These are phyloP conservation scores for Sminthurides aquaticus DNA, from an alignment of 2,888 invertebrate genomes.

Conservation along the genomic window DNA sequence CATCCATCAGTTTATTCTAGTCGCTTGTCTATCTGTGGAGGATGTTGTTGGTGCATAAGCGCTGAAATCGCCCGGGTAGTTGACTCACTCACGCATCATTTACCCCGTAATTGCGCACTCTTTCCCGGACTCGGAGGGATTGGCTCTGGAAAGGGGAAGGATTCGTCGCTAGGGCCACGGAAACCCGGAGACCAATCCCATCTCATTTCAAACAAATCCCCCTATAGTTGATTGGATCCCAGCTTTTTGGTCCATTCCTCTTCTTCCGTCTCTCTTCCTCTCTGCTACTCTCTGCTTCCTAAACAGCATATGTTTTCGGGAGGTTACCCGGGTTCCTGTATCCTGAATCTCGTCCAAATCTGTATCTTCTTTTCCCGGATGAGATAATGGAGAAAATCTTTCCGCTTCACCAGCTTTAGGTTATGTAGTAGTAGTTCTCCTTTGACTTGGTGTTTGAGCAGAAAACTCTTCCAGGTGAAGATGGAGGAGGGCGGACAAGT, in stretches of 20 bases:
- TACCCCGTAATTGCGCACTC: slow-evolving; percentile 38
- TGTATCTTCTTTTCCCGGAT: too few species aligned
- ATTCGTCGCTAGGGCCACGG: slow-evolving; percentile 32
- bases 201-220: slow-evolving; percentile 6
- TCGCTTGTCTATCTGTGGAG: neutral
- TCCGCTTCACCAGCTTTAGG: too few species aligned
- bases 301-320: too few species aligned
- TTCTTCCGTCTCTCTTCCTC: neutral
- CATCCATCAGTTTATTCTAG: neutral
- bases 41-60: neutral
- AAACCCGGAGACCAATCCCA: slow-evolving; percentile 33
- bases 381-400: too few species aligned
- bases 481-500: too few species aligned
- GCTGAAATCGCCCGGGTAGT: neutral
- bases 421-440: too few species aligned
- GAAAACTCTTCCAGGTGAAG: too few species aligned
- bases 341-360: too few species aligned
- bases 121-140: slow-evolving; percentile 26
- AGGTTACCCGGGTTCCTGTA: too few species aligned
- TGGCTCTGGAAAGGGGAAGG: slow-evolving; percentile 30
- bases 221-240: slow-evolving; percentile 24
- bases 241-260: slow-evolving; percentile 29
- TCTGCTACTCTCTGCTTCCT: slow-evolving; percentile 17
- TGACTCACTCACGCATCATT: slow-evolving; percentile 31
- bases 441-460: too few species aligned